phyloP scores from a whole-genome alignment of 1,140 invertebrate species.

The Asbolus verrucosus region DNA sequence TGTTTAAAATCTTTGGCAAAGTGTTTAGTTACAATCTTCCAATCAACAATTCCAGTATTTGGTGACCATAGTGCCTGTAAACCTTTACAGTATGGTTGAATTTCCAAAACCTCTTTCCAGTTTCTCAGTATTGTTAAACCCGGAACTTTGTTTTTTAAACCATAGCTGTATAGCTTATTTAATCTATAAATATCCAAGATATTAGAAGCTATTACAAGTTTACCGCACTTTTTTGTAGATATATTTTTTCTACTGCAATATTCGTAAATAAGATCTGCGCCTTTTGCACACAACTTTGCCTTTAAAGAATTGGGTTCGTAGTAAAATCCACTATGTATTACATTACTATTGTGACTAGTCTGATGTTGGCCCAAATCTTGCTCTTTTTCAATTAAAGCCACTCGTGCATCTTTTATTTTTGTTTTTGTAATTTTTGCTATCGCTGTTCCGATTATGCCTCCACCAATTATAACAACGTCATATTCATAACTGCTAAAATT shows the following conservation, averaged over 20 bases:
- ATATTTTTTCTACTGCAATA: constrained; percentile 91
- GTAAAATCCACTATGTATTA: constrained; percentile 81
- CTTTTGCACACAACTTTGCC: constrained; percentile 90
- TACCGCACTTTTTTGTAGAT: constrained; percentile 96
- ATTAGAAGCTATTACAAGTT: constrained; percentile 91
- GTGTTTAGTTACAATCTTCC: constrained; percentile 83
- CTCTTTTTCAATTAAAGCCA: constrained; percentile 97
- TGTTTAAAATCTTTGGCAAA: constrained; percentile 89
- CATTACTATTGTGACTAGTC: constrained; percentile 93
- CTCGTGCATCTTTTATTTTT: constrained; percentile 81
- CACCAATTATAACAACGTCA: constrained; percentile 95
- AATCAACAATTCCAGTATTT: constrained; percentile 97
- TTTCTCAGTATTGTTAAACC: constrained; percentile 85
- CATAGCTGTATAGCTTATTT: constrained; percentile 84
- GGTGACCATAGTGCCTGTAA: constrained; percentile 96
- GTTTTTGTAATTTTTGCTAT: constrained; percentile 89
- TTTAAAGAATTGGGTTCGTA: constrained; percentile 96
- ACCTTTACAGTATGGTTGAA: constrained; percentile 94
- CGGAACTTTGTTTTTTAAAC: constrained; percentile 86
- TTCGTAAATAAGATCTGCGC: constrained; percentile 85
- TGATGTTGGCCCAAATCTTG: constrained; percentile 88
- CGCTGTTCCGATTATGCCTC: constrained; percentile 96
- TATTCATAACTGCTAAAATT: constrained; percentile 64
- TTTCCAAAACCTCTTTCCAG: constrained; percentile 79
- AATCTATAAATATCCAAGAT: constrained; percentile 79